phyloP scores from a whole-genome alignment of 2,888 invertebrate species.

The Standfussiana lucernea region DNA sequence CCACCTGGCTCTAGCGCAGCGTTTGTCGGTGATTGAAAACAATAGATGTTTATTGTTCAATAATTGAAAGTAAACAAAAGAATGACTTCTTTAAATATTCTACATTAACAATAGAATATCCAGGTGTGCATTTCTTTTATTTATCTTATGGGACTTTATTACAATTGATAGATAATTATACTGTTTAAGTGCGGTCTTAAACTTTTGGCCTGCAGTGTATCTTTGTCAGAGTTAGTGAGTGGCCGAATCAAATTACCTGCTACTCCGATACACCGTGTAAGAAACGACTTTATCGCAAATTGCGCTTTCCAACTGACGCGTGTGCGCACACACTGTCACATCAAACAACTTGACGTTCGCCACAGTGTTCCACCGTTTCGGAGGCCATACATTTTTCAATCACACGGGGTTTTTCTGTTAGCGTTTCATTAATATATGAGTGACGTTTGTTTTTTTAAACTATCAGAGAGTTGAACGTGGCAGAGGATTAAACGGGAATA shows the following conservation, averaged over 20 bases:
- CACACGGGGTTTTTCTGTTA: constrained; percentile 28
- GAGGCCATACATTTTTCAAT: background rate
- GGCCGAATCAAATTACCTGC: constrained; percentile 29
- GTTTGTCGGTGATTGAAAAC: no score
- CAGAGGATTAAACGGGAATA: background rate
- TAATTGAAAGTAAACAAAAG: no score
- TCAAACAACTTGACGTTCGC: background rate
- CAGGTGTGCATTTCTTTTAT: no score
- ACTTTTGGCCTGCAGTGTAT: no score
- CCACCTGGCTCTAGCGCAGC: no score
- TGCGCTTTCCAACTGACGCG: constrained; percentile 7
- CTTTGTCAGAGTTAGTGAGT: constrained; percentile 11
- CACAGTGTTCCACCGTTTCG: background rate
- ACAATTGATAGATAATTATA: no score
- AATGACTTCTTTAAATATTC: no score
- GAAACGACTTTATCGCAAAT: constrained; percentile 21
- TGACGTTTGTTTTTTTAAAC: constrained; percentile 33
- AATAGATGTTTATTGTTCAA: no score
- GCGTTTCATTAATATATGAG: constrained; percentile 41
- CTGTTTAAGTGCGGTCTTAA: no score
- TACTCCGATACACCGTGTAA: constrained; percentile 2
- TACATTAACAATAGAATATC: no score
- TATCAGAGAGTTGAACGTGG: background rate
- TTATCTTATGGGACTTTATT: no score
- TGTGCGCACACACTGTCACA: background rate